Evolutionary conservation across 2,888 invertebrate species (phyloP).

Genomic region (Cheilosia variabilis): DNA sequence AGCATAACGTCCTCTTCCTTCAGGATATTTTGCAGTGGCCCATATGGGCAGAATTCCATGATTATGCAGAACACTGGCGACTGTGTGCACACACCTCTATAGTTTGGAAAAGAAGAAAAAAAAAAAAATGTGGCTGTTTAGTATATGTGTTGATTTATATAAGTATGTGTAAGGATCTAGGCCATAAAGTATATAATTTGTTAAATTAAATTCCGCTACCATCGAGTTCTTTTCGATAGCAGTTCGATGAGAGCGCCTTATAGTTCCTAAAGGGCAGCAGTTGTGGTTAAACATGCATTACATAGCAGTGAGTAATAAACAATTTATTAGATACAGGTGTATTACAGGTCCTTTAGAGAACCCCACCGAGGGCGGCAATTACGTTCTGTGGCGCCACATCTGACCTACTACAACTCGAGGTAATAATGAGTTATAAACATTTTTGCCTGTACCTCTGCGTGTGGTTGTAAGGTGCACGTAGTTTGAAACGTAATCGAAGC

Average conservation of each 20-base stretch:
- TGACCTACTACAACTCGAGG: constrained; percentile 51
- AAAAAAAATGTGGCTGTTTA: constrained; percentile 1
- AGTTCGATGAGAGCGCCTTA: background rate
- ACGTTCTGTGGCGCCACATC: constrained; percentile 54
- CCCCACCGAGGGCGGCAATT: constrained; percentile 4
- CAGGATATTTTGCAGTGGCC: constrained; percentile 96
- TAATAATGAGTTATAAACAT: constrained; percentile 35
- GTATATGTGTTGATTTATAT: background rate
- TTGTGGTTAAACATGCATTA: background rate
- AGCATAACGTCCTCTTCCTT: constrained; percentile 92
- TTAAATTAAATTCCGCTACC: no score
- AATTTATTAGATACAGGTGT: constrained; percentile 3
- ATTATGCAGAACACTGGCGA: constrained; percentile 97
- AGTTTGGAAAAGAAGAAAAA: constrained; percentile 78
- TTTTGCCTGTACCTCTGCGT: no score
- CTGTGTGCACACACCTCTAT: constrained; percentile 95
- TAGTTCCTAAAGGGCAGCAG: constrained; percentile 8
- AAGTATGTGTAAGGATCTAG: no score
- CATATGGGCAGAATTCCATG: constrained; percentile 99
- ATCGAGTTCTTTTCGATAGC: constrained; percentile 1
- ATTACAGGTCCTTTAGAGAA: constrained; percentile 9
- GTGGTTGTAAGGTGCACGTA: no score
- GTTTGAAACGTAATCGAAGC: no score
- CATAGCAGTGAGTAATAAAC: constrained; percentile 29
- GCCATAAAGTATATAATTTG: no score